Percentiles rank a stretch among this genome's conserved stretches.
Conservation (phyloP, 2,888 invertebrate species). For the Eristalis tenax region DNA sequence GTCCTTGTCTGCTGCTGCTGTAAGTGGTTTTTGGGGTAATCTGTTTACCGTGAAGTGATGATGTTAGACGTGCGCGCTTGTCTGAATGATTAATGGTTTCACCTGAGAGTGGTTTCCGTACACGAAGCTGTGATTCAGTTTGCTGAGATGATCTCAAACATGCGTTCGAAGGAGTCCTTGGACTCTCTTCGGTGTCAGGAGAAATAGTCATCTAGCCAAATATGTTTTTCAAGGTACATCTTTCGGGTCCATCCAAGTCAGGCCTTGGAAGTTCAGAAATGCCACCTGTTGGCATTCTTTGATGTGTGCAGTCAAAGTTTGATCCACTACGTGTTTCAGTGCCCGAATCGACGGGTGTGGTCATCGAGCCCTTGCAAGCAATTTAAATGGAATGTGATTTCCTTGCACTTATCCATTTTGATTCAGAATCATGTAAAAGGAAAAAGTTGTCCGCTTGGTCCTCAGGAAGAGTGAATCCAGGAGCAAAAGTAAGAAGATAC, state of each 20-base stretch:
- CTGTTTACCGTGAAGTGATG: background rate
- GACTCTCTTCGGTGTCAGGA: too few species aligned
- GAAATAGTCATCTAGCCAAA: too few species aligned
- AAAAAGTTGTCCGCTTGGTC: background rate
- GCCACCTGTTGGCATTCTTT: too few species aligned
- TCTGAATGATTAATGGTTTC: background rate
- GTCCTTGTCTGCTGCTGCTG: background rate
- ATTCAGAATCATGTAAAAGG: too few species aligned
- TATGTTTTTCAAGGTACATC: too few species aligned
- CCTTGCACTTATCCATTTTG: background rate
- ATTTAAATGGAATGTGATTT: background rate
- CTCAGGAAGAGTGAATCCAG: constrained; percentile 29
- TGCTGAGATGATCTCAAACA: background rate
- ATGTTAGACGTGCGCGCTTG: background rate
- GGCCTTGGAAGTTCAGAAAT: too few species aligned
- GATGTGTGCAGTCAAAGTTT: background rate
- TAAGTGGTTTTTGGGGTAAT: background rate
- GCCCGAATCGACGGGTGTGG: background rate
- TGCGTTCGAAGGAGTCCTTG: background rate
- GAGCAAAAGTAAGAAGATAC: constrained; percentile 9
- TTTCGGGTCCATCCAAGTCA: too few species aligned
- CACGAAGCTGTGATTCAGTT: background rate
- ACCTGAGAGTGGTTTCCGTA: background rate
- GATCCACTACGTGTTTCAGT: background rate
- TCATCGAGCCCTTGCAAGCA: background rate